phyloP scores from a whole-genome alignment of 2,113 vertebrate genomes.

The Rhagologus leucostigma region DNA sequence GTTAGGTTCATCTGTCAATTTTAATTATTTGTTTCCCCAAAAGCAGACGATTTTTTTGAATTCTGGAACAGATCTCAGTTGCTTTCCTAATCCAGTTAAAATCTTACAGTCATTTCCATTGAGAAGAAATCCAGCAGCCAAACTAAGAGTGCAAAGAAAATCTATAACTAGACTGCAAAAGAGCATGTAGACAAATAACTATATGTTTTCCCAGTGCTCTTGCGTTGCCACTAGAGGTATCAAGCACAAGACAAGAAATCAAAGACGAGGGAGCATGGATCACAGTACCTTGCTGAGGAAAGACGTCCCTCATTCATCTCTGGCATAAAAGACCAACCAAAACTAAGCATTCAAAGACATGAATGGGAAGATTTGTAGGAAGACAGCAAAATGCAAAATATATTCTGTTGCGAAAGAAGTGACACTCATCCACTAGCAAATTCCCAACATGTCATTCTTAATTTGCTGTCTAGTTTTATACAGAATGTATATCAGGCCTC shows the following conservation, averaged over 20 bases:
- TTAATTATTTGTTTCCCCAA: background rate
- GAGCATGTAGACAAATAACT: background rate
- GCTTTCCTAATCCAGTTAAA: background rate
- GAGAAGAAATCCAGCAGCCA: background rate
- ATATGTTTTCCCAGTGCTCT: background rate
- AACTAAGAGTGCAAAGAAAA: background rate
- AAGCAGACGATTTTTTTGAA: background rate
- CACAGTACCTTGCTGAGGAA: background rate
- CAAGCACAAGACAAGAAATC: background rate
- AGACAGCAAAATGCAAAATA: conserved; percentile 6
- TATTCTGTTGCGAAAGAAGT: background rate
- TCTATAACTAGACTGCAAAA: background rate
- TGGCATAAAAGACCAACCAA: background rate
- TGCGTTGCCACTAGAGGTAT: background rate
- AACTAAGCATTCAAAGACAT: background rate
- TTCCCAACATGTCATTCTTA: background rate
- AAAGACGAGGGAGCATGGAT: background rate
- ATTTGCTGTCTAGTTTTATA: background rate
- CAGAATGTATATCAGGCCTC: background rate
- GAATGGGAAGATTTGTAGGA: background rate
- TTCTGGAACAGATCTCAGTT: background rate
- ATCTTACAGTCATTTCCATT: background rate
- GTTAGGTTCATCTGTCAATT: background rate
- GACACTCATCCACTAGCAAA: background rate
- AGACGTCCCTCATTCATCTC: background rate